A percentile compares a stretch with the other conserved stretches of the same genome.
These are phyloP conservation scores for Falcunculus frontatus DNA, from an alignment of 2,113 vertebrate species.

Conservation along the genomic window DNA sequence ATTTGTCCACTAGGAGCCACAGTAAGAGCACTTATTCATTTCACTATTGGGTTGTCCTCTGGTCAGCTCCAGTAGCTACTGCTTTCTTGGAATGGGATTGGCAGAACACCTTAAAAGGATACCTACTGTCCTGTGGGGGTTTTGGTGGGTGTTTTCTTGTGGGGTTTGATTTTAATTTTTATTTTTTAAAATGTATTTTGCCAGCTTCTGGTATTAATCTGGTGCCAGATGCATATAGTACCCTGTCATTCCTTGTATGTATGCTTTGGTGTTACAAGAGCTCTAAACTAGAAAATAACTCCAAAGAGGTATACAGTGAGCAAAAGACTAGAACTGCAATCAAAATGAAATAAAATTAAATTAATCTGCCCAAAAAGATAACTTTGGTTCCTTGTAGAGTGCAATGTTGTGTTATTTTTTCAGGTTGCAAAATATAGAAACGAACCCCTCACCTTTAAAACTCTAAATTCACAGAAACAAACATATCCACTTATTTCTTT, in stretches of 20 bases:
- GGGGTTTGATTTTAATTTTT: background rate
- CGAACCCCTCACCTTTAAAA: background rate
- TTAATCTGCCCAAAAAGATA: background rate
- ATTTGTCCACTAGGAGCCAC: conserved; percentile 22
- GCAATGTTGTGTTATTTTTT: fast-evolving
- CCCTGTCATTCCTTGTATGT: background rate
- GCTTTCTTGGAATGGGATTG: background rate
- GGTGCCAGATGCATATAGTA: background rate
- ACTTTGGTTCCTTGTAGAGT: background rate
- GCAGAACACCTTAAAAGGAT: background rate
- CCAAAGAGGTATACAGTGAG: background rate
- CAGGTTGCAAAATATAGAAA: background rate
- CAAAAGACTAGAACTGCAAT: background rate
- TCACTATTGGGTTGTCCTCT: background rate
- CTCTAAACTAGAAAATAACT: background rate
- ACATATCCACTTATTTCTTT: background rate
- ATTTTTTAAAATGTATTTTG: background rate
- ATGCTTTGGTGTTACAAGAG: background rate
- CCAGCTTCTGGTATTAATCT: background rate
- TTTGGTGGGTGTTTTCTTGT: background rate
- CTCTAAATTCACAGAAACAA: background rate
- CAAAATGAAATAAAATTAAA: background rate
- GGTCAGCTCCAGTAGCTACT: background rate
- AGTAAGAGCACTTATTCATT: background rate
- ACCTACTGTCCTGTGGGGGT: background rate